Conservation (phyloP, 2,797 vertebrate genomes). For the Etheostoma perlongum region DNA sequence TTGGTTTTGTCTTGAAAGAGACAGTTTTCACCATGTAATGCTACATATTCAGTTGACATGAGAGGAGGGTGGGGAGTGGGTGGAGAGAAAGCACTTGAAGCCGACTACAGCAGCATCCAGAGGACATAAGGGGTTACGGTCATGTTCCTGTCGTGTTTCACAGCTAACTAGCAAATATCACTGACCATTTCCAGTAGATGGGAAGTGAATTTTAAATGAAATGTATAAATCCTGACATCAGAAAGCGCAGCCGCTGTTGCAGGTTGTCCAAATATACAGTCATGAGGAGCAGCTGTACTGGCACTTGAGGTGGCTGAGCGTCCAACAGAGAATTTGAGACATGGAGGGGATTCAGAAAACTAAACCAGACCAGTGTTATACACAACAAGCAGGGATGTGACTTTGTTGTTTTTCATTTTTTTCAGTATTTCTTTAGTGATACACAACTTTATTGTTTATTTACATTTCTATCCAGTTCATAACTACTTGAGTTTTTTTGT, state of each 20-base stretch:
- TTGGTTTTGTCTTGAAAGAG: neutral
- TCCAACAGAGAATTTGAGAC: neutral
- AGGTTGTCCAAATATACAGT: neutral
- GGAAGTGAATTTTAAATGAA: neutral
- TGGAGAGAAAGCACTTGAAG: neutral
- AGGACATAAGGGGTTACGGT: constrained; percentile 4
- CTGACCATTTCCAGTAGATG: neutral
- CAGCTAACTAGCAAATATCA: neutral
- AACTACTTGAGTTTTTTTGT: constrained; percentile 13
- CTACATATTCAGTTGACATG: neutral
- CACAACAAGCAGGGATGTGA: constrained; percentile 34
- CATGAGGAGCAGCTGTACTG: constrained; percentile 2
- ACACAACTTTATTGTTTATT: neutral
- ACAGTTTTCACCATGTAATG: neutral
- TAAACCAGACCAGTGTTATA: constrained; percentile 25
- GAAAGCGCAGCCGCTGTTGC: neutral
- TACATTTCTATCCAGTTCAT: constrained; percentile 18
- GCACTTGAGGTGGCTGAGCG: constrained; percentile 17
- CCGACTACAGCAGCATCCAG: constrained; percentile 6
- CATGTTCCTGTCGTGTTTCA: constrained; percentile 3
- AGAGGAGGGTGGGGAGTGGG: neutral
- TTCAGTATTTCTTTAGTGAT: constrained; percentile 2
- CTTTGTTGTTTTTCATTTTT: neutral
- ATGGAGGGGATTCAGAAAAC: constrained; percentile 1
- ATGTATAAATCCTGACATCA: neutral